A percentile compares a stretch with the other conserved stretches of the same genome.
Conservation (phyloP, 1,140 invertebrate species). For the Dendroctonus valens region DNA sequence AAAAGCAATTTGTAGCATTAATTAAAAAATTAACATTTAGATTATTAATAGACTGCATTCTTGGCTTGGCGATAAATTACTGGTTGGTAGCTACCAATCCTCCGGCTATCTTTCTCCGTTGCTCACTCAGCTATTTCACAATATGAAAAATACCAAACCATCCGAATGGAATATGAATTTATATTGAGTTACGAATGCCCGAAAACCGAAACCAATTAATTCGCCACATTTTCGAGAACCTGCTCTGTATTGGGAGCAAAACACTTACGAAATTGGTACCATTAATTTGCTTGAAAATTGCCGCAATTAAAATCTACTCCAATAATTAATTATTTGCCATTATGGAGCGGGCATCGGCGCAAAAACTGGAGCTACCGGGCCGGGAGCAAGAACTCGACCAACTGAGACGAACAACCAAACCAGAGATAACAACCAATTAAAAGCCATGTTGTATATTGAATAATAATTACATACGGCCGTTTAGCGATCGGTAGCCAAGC, state of each 20-base stretch:
- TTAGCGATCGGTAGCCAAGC: constrained; percentile 20
- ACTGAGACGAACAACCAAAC: constrained; percentile 32
- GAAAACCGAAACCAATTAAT: too few relatives aligned
- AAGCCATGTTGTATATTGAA: constrained; percentile 48
- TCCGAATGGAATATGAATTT: too few relatives aligned
- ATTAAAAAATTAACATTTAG: constrained; percentile 52
- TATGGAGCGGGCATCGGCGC: constrained; percentile 12
- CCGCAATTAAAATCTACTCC: constrained; percentile 38
- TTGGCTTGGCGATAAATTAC: constrained; percentile 38
- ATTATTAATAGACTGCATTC: constrained; percentile 48
- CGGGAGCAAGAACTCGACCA: constrained; percentile 32
- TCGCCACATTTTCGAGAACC: background rate
- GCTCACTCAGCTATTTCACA: too few relatives aligned
- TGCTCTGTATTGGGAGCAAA: constrained; percentile 4
- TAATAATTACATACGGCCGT: constrained; percentile 45
- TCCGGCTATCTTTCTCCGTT: constrained; percentile 30
- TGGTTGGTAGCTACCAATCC: constrained; percentile 30
- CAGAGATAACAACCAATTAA: constrained; percentile 49
- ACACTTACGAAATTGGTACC: constrained; percentile 18
- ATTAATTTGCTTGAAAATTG: constrained; percentile 33
- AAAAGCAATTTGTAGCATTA: constrained; percentile 52
- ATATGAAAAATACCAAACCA: too few relatives aligned
- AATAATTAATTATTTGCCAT: constrained; percentile 40
- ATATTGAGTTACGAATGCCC: too few relatives aligned
- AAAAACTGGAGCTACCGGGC: constrained; percentile 36